Evolutionary conservation across 2,888 invertebrate species (phyloP).

Genomic region (Deilephila porcellus): DNA sequence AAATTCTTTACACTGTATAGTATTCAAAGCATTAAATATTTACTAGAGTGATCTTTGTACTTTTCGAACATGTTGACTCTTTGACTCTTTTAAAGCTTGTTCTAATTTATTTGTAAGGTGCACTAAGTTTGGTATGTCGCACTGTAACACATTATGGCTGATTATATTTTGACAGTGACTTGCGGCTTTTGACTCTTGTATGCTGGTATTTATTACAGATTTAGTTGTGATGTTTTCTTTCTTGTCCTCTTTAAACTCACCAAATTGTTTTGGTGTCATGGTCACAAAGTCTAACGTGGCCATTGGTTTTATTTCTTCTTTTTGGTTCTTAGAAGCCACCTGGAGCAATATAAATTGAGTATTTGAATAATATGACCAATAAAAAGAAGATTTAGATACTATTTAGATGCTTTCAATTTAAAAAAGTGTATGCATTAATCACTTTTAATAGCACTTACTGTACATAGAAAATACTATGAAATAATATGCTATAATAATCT

Average conservation of each 20-base stretch:
- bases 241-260: slow-evolving; percentile 48
- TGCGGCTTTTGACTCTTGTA: slow-evolving; percentile 72
- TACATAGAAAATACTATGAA: too few species aligned
- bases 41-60: slow-evolving; percentile 77
- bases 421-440: too few species aligned
- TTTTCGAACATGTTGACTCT: slow-evolving; percentile 83
- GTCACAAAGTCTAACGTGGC: slow-evolving; percentile 72
- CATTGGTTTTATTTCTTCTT: slow-evolving; percentile 68
- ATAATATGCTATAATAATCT: too few species aligned
- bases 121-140: slow-evolving; percentile 83
- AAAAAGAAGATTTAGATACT: neutral
- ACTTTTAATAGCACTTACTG: too few species aligned
- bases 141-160: slow-evolving; percentile 74
- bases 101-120: slow-evolving; percentile 82
- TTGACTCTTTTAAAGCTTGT: slow-evolving; percentile 83
- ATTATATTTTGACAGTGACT: slow-evolving; percentile 76
- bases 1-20: neutral
- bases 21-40: slow-evolving; percentile 18
- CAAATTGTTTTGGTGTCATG: slow-evolving; percentile 67
- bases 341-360: slow-evolving; percentile 44
- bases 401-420: too few species aligned
- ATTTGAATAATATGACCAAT: slow-evolving; percentile 24
- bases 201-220: slow-evolving; percentile 54
- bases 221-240: slow-evolving; percentile 29
- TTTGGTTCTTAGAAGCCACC: slow-evolving; percentile 66